Evolutionary conservation across 1,140 invertebrate species (phyloP), one percentile per base, ranked within the genome.

Genomic region (Trissolcus basalis): DNA sequence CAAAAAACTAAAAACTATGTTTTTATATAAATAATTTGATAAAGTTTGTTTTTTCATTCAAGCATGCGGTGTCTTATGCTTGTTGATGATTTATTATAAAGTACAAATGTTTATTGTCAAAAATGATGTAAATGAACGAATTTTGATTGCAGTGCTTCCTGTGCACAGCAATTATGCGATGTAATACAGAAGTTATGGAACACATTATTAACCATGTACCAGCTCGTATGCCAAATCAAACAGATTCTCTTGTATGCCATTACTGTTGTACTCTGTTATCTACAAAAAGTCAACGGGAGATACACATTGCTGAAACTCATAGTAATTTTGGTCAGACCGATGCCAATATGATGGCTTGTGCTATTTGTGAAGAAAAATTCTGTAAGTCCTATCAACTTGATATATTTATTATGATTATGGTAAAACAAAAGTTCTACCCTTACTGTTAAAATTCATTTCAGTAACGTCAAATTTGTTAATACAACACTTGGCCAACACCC

Each of bases 401-500:
- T 1, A 27, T 3, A 27, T 27, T 1, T 3, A 27, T 27, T 27
- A 27, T 27, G 2, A 27, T 27, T 1, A 6, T 27, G 1, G 1
- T 27, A 27, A 27, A 27, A 3, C 48, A 39, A 35, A 35, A 6
- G 33, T 43, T 63, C 7, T n/a, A 44, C 50, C 44, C n/a, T 15
- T 13, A 55, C 43, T 51, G 19, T n/a, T 44, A 9, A 44, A 1
- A 50, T 48, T 53, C 19, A 33, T 35, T 27, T 27, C 47, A 86
- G 83, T 83, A 41, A 87, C 76, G 13, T 72, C 70, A 27, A 78
- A 72, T 71, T 87, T 92, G 7, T 87, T 96, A 7, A 91, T 93
- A 0, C 90, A 92, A 71, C 95, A 96, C 84, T 91, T 96, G 89
- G 91, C 93, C 63, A 91, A 91, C 61, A 91, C 91, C 67, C 95